Base-by-base conservation (phyloP, 2,797 vertebrate species). In the Pseudochaenichthys georgianus region DNA sequence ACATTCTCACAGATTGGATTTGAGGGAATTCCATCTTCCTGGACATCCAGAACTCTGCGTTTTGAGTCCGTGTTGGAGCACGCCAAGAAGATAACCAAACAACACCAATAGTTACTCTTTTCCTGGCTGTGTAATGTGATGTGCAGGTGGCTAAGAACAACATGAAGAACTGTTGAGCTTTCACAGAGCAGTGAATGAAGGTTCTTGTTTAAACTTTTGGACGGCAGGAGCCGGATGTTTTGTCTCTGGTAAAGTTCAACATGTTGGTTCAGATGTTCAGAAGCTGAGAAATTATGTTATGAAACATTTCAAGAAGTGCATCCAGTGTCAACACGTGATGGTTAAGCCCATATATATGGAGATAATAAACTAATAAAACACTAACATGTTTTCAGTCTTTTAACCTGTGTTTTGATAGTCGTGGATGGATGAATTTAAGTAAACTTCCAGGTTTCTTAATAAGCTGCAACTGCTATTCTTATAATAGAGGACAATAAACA, bases 141-240 rank as follows among this genome's bases (percentile, higher is more conserved):
- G 50, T 15, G 12, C 13, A 70, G 31, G 23, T 48, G 42, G 28
- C 41, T 8, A 12, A 54, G 65, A 73, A 64, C 69, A 69, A 75
- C 31, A 47, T 85, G 71, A 52, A 38, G 57, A 70, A 73, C 73
- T 66, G 87, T 85, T 74, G 71, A 64, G 70, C 71, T 90, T 92
- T 88, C 3, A 78, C 86, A 82, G 83, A 75, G 70, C 90, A 88
- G 68, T 85, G 64, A 65, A 94, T 95, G 95, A 95, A 89, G 84
- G 92, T 78, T 93, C 80, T 74, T 90, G 88, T 85, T 83, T 85
- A 90, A 95, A 95, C 72, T 66, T 10, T 53, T 69, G 10, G 17
- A 74, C 1, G 82, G 70, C 89, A 92, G 62, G 79, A 93, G 77
- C 90, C 59, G 5, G 94, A 95, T 92, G 88, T 63, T 78, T 86